Evolutionary conservation across 2,113 vertebrate genomes (phyloP).

Genomic region (Ochotona curzoniae): DNA sequence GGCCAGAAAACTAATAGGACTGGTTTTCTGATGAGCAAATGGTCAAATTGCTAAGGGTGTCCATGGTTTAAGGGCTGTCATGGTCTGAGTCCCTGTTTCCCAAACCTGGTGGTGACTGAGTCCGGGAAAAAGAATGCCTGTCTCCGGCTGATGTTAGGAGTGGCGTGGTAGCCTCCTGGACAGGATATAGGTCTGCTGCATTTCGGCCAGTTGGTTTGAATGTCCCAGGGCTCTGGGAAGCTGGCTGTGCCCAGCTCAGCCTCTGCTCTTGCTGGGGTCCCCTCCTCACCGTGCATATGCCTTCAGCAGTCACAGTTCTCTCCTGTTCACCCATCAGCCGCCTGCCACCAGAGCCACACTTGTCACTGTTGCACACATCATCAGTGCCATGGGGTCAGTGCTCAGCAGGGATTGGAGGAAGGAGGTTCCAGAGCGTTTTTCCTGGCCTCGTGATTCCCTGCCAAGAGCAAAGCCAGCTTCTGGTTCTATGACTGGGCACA

Average conservation of each 20-base stretch:
- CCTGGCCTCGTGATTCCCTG: not conserved
- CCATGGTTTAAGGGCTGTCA: not conserved
- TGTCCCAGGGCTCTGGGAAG: not conserved
- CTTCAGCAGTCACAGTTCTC: not conserved
- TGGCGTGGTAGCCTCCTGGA: not conserved
- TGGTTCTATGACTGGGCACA: not conserved
- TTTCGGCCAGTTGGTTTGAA: not conserved
- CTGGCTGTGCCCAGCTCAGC: not conserved
- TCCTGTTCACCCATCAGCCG: not conserved
- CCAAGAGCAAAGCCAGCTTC: not conserved
- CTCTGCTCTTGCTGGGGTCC: not conserved
- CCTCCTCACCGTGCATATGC: not conserved
- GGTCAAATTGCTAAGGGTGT: not conserved
- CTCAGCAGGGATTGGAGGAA: not conserved
- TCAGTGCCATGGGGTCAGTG: too few species aligned
- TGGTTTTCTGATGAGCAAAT: not conserved
- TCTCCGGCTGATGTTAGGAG: too few species aligned
- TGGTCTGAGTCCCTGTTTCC: not conserved
- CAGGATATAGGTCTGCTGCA: not conserved
- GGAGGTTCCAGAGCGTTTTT: not conserved
- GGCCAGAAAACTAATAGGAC: not conserved
- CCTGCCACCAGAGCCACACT: too few species aligned
- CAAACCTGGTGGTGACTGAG: not conserved
- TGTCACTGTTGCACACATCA: accelerated
- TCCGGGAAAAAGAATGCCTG: not conserved